Base-by-base conservation (phyloP, 2,888 invertebrate species). In the Globia sparganii region DNA sequence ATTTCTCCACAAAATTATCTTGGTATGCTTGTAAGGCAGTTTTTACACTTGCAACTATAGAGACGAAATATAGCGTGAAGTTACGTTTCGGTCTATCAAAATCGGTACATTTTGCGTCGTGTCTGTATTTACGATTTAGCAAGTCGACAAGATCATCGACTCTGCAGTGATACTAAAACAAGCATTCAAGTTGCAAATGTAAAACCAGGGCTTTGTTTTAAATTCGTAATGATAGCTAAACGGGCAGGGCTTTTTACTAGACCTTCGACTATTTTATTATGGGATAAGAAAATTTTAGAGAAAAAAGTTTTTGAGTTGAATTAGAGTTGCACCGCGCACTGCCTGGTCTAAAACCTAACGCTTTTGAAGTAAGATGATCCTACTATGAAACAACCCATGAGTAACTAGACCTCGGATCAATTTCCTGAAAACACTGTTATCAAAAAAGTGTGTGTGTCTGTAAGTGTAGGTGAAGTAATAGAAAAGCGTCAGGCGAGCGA, bases 401-500 rank as follows among this genome's bases (percentile, higher is more conserved):
- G 21, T 25, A 21, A 67, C n/a, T 4, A 21, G 15, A 58, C 25
- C 18, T 40, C 15, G 4, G n/a, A 37, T 40, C 0, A 56, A 15
- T 34, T n/a, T 61, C 59, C 84, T 81, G 68, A 31, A 78, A 81
- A 62, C 56, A 74, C 43, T 67, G 34, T 69, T 15, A 31, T 43
- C 1, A 46, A 53, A 25, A 68, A 59, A 13, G 49, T 69, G 65
- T 77, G 76, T 77, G 40, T 62, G 67, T 85, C 31, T 77, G 74
- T 79, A 58, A 65, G 77, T 85, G 78, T 85, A 37, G 28, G 75
- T 82, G 72, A 69, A 76, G 43, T 83, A 71, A 75, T 65, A 75
- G 75, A 64, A 68, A 88, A 89, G 86, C 85, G 78, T 67, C 71
- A 80, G 87, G 88, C 87, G 78, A 78, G 84, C 83, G 74, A 86